Conservation (phyloP, 2,113 vertebrate genomes). For the Bagarius yarrelli region DNA sequence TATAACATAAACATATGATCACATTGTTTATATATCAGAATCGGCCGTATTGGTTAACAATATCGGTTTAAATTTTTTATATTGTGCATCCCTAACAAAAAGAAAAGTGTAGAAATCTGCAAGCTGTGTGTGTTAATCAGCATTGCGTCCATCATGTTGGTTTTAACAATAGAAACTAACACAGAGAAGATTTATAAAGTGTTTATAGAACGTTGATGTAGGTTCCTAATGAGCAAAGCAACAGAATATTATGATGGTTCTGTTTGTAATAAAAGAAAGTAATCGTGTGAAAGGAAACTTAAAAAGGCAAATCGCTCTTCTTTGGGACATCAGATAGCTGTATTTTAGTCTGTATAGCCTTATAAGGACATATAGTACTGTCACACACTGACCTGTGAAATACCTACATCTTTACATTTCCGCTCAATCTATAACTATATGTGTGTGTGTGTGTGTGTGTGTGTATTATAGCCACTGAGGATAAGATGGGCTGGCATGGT, state of each 20-base stretch:
- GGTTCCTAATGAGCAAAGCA: not conserved
- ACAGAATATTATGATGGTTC: not conserved
- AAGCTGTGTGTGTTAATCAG: constrained; percentile 37
- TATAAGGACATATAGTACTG: not conserved
- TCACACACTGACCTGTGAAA: not conserved
- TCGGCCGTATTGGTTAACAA: too few species aligned
- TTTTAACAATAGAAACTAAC: not conserved
- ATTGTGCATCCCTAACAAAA: too few species aligned
- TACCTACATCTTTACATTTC: not conserved
- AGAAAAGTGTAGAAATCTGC: not conserved
- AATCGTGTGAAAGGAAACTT: not conserved
- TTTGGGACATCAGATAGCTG: not conserved
- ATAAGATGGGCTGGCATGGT: constrained; percentile 91
- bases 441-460: constrained; percentile 11
- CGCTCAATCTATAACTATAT: not conserved
- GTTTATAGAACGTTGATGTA: not conserved
- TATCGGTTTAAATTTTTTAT: too few species aligned
- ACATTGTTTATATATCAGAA: too few species aligned
- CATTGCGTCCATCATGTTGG: constrained; percentile 36
- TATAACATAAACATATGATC: too few species aligned
- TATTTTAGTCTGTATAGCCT: not conserved
- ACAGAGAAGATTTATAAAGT: not conserved
- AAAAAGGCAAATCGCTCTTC: not conserved
- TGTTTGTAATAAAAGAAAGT: not conserved
- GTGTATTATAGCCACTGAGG: constrained; percentile 70